Base-by-base conservation (phyloP, 2,797 vertebrate genomes). In the Poeciliopsis turneri region DNA sequence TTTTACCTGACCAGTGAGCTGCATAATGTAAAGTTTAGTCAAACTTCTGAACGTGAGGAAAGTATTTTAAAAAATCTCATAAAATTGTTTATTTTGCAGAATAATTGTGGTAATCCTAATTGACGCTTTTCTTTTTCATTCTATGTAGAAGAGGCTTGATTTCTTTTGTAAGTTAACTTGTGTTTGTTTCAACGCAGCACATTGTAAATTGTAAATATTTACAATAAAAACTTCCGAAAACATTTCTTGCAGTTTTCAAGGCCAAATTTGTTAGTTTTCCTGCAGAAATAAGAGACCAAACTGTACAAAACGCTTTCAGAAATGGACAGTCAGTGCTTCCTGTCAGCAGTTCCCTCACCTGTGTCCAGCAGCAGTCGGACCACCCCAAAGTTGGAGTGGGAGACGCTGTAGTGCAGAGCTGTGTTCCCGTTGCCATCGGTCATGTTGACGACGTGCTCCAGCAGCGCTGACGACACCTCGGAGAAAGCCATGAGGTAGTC, bases 401-500 rank as follows among this genome's bases (percentile, higher is more conserved):
- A 99, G 75, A 99, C 97, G 0, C 97, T 99, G 95, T 99, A 99
- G 95, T 99, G 98, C 39, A 99, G 94, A 39, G 98, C 98, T 0
- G 97, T 98, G 96, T 99, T 99, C 69, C 98, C 97, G 0, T 99
- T 99, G 51, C 97, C 96, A 0, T 99, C 98, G 0, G 95, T 96
- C 95, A 99, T 96, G 94, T 99, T 99, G 89, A 99, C 96, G 13
- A 99, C 92, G 0, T 97, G 96, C 15, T 92, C 84, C 93, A 98
- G 92, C 79, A 99, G 94, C 28, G 92, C 85, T 0, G 95, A 89
- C 0, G 98, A 98, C 84, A 98, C 84, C 86, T 96, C 95, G 0
- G 94, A 92, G 83, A 98, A 95, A 0, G 96, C 96, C 89, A 96
- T 94, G 83, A 99, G 94, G 89, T 98, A 96, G 84, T 94, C 93